Evolutionary conservation across 2,888 invertebrate species (phyloP), one percentile per base, ranked within the genome.

Genomic region (Lasioglossum figueresi): DNA sequence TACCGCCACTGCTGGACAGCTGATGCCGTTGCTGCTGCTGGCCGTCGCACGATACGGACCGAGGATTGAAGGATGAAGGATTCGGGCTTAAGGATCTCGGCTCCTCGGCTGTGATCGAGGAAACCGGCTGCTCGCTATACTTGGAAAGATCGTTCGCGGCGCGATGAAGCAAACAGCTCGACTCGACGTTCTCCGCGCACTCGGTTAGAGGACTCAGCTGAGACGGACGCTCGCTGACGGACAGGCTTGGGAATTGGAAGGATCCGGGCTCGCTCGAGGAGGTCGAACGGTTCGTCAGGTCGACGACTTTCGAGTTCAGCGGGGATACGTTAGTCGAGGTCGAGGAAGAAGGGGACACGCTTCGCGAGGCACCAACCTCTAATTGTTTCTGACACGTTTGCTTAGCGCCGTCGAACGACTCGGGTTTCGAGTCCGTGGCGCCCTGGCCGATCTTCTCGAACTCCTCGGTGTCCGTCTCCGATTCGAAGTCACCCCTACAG

Each of bases 391-490:
- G 92, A 59, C 90, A 91, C 77, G 85, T 87, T 86, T 91, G 91
- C 85, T 92, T 92, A 73, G 88, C 87, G 79, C 92, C 91, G 77
- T 94, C 93, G 90, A 91, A 93, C 8, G 92, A 92, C 27, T 87
- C 91, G 71, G 93, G 90, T 84, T 94, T 95, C 43, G 93, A 92
- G 79, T 94, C 94, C 75, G 88, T 78, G 12, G 68, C 88, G 4
- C 91, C 91, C 94, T 97, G 97, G 27, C 96, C 96, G 14, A 98
- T 96, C 93, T 97, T 97, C 95, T 98, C 98, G 95, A 98, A 98
- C 93, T 98, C 98, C 92, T 98, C 97, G 0, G 97, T 97, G 92
- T 98, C 98, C 0, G 97, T 97, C 95, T 97, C 97, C 0, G 97
- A 98, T 93, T 98, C 98, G 93, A 97, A 97, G 52, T 91, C 93